Evolutionary conservation across 2,888 invertebrate genomes (phyloP).

Genomic region (Meta bourneti): DNA sequence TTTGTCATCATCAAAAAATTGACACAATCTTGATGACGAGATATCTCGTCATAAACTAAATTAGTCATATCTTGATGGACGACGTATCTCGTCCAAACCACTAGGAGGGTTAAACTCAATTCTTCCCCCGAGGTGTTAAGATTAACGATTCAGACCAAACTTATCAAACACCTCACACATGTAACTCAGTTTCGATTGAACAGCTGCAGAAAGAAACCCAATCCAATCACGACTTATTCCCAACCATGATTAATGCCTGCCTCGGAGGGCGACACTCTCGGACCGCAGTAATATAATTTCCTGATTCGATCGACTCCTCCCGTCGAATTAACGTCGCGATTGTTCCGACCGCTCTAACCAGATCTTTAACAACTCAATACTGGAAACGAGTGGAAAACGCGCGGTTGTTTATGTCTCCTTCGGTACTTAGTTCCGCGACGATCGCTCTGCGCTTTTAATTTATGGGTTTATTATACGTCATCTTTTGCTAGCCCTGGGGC

Average conservation of each 20-base stretch:
- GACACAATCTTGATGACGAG: too few relatives aligned
- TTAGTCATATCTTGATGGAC: too few relatives aligned
- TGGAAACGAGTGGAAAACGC: slow-evolving; percentile 50
- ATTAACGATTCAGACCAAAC: too few relatives aligned
- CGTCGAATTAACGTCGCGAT: slow-evolving; percentile 54
- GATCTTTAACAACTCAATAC: slow-evolving; percentile 72
- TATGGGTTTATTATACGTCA: slow-evolving; percentile 74
- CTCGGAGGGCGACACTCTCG: too few relatives aligned
- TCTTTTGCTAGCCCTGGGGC: slow-evolving; percentile 19
- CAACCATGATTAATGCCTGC: slow-evolving; percentile 49
- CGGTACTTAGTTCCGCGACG: slow-evolving; percentile 54
- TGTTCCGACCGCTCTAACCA: slow-evolving; percentile 11
- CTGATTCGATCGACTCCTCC: slow-evolving; percentile 61
- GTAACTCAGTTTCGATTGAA: too few relatives aligned
- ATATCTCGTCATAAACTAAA: too few relatives aligned
- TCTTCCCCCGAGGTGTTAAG: too few relatives aligned
- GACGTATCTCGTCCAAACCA: too few relatives aligned
- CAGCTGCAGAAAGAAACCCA: too few relatives aligned
- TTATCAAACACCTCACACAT: too few relatives aligned
- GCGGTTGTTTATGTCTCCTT: slow-evolving; percentile 68
- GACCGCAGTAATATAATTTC: slow-evolving; percentile 36
- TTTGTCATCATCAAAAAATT: too few relatives aligned
- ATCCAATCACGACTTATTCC: slow-evolving; percentile 23
- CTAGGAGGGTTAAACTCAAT: too few relatives aligned
- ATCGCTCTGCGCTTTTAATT: slow-evolving; percentile 57